Base-by-base conservation (phyloP, 2,888 invertebrate genomes). In the Cryptus viduatorius region DNA sequence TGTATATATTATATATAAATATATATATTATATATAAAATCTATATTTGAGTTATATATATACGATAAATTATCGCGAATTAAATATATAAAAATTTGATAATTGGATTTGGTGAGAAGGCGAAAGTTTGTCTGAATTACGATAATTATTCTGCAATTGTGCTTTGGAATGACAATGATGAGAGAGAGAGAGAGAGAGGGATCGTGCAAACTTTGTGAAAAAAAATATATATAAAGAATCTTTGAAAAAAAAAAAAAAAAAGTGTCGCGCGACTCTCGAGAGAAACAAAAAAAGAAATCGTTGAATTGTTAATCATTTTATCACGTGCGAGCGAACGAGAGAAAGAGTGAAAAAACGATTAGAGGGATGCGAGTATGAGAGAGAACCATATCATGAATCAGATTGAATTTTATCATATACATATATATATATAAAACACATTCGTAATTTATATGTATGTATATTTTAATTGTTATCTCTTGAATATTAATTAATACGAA, bases 391-490 rank as follows among this genome's bases (percentile, higher is more conserved):
- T 92, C 91, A 91, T 77, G 88, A 90, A 89, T 88, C 89, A 89
- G 90, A 90, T 86, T 79, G 88, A 89, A 89, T 89, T 91, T 85
- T 88, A 88, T 84, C 86, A 89, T 86, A 79, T 59, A 83, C 84
- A 87, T 87, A 86, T 88, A 87, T 77, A 87, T 80, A 86, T 85
- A 86, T 72, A 86, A 67, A 77, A 68, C 42, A 77, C 78, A 84
- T 81, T 81, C 86, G 84, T 78, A 61, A 80, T 79, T 83, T 76
- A 83, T 71, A 83, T 84, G 84, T 88, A 88, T 90, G 88, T 91
- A 91, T 89, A 92, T 90, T 91, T 92, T 90, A 91, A 88, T 91
- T 90, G 90, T 92, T 92, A 91, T 89, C 89, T 91, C 90, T 89
- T 89, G 88, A 90, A 87, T 90, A 90, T 90, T 90, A 89, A 83